Evolutionary conservation across 2,888 invertebrate species (phyloP).

Genomic region (Nomada fabriciana): DNA sequence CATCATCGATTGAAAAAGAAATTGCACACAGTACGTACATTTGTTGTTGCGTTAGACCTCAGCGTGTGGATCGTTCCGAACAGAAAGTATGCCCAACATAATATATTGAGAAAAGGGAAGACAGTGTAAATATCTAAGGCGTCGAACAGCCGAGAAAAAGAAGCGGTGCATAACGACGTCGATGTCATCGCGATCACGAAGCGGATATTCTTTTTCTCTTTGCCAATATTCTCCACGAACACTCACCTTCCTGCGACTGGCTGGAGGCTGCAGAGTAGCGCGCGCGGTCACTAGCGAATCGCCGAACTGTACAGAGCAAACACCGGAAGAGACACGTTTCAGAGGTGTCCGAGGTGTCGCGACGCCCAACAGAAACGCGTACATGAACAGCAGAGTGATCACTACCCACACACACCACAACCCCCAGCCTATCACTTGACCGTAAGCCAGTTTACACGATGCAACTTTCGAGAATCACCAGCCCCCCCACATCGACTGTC

Average conservation of each 20-base stretch:
- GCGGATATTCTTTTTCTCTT: not conserved
- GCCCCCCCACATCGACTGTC: not conserved
- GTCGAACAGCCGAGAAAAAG: constrained; percentile 39
- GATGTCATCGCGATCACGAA: constrained; percentile 23
- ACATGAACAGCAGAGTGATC: constrained; percentile 72
- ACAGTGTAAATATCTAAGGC: constrained; percentile 39
- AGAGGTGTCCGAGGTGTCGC: constrained; percentile 69
- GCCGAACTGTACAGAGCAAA: constrained; percentile 60
- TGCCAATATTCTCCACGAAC: not conserved
- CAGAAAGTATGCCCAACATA: constrained; percentile 53
- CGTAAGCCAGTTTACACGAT: constrained; percentile 77
- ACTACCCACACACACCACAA: constrained; percentile 80
- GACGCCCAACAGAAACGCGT: constrained; percentile 80
- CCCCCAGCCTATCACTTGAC: constrained; percentile 78
- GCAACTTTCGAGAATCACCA: not conserved
- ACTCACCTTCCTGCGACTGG: constrained; percentile 75
- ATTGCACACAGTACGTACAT: constrained; percentile 52
- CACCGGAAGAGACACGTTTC: constrained; percentile 60
- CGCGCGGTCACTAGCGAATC: constrained; percentile 59
- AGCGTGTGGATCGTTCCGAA: constrained; percentile 47
- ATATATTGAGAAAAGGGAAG: constrained; percentile 51
- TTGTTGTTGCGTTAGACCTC: constrained; percentile 40
- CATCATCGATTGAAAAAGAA: constrained; percentile 1
- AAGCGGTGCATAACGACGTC: constrained; percentile 19
- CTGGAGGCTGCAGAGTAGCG: constrained; percentile 60